These are phyloP conservation scores for Hipparchia semele DNA, from an alignment of 2,888 invertebrate genomes.

Conservation along the genomic window DNA sequence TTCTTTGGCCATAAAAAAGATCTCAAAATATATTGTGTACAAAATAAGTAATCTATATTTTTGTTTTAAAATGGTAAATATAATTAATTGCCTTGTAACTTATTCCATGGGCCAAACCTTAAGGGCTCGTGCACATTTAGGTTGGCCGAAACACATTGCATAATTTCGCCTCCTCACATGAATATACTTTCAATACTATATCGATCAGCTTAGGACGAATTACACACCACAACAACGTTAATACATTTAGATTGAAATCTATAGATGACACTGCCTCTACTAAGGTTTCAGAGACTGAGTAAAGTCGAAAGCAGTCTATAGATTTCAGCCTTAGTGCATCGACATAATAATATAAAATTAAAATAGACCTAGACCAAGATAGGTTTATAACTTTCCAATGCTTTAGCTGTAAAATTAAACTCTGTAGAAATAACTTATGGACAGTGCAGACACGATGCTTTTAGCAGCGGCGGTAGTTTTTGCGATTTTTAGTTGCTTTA, in stretches of 20 bases:
- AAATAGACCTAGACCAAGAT: too few species aligned
- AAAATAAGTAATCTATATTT: slow-evolving; percentile 24
- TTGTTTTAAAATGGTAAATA: slow-evolving; percentile 25
- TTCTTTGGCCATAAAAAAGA: slow-evolving; percentile 27
- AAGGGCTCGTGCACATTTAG: slow-evolving; percentile 5
- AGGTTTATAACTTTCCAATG: too few species aligned
- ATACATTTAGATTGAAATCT: neutral
- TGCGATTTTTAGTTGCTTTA: too few species aligned
- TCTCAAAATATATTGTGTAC: slow-evolving; percentile 35
- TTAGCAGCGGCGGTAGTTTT: too few species aligned
- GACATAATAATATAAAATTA: too few species aligned
- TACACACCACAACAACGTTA: neutral
- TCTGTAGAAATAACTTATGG: too few species aligned
- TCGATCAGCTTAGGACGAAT: neutral
- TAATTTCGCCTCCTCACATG: neutral
- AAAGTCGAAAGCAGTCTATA: too few species aligned
- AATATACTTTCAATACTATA: neutral
- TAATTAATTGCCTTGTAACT: slow-evolving; percentile 28
- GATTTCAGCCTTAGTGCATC: too few species aligned
- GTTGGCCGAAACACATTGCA: neutral
- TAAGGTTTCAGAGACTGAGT: too few species aligned
- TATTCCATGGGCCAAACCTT: slow-evolving; percentile 10
- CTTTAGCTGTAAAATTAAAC: too few species aligned
- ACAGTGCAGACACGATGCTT: too few species aligned
- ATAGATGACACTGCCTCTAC: too few species aligned